Conservation (phyloP, 2,797 vertebrate genomes). For the Neomorphus geoffroyi region DNA sequence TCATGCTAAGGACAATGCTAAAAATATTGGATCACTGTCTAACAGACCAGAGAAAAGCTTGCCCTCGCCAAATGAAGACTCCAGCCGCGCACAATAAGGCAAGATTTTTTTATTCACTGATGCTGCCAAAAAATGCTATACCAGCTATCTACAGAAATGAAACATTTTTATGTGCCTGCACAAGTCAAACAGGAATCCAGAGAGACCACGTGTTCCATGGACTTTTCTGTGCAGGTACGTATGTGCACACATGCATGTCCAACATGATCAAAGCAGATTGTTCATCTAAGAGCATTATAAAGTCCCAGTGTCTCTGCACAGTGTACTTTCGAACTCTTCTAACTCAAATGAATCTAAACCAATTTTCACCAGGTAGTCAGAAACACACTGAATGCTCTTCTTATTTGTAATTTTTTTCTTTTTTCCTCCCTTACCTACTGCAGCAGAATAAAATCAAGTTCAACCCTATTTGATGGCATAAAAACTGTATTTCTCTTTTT, state of each 20-base stretch:
- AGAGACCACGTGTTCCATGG: neutral
- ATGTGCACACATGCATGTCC: neutral
- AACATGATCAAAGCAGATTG: fast-evolving
- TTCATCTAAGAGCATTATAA: neutral
- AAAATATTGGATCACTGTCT: neutral
- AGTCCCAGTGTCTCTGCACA: neutral
- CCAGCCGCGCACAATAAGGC: fast-evolving
- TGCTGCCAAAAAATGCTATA: neutral
- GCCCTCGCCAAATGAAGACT: neutral
- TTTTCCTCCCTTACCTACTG: neutral
- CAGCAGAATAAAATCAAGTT: neutral
- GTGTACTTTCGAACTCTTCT: neutral
- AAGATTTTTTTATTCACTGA: neutral
- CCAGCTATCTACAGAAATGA: neutral
- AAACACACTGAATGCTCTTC: neutral
- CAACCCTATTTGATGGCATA: neutral
- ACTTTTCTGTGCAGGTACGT: neutral
- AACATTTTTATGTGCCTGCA: neutral
- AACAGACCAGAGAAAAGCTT: neutral
- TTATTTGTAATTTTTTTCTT: neutral
- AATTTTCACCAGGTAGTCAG: neutral
- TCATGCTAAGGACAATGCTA: neutral
- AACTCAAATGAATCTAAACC: neutral
- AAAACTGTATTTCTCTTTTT: neutral
- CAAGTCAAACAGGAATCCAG: neutral